Evolutionary conservation across 2,797 vertebrate genomes (phyloP).

Genomic region (Tokudaia tokunoshimensis): DNA sequence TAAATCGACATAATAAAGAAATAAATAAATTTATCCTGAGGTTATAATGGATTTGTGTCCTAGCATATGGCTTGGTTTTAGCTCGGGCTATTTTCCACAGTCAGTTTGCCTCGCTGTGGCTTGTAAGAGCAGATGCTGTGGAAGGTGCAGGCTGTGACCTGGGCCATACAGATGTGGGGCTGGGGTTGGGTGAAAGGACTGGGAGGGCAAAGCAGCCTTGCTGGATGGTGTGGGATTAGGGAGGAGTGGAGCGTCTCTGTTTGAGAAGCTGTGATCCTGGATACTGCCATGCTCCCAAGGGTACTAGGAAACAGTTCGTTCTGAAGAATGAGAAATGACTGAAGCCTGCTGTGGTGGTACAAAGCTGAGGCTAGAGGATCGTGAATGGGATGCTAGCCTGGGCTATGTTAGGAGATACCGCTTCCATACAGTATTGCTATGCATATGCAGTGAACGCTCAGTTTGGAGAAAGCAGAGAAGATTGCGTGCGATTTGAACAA

Average conservation of each 20-base stretch:
- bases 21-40: neutral
- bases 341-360: neutral
- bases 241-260: rapidly evolving
- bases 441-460: neutral
- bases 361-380: neutral
- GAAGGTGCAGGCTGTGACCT: neutral
- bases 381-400: neutral
- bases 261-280: too few relatives aligned
- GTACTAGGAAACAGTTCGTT: neutral
- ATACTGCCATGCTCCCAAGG: neutral
- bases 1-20: neutral
- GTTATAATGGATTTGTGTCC: neutral
- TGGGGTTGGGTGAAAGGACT: too few relatives aligned
- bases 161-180: neutral
- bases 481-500: neutral
- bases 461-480: neutral
- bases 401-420: too few relatives aligned
- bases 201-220: too few relatives aligned
- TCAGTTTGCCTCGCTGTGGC: neutral
- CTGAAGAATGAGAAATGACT: neutral
- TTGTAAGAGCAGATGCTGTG: neutral
- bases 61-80: too few relatives aligned
- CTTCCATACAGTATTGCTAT: neutral
- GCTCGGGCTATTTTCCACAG: neutral
- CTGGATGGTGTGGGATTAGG: neutral